Base-by-base conservation (phyloP, 2,888 invertebrate species). In the Scaptodrosophila latifasciaeformis region DNA sequence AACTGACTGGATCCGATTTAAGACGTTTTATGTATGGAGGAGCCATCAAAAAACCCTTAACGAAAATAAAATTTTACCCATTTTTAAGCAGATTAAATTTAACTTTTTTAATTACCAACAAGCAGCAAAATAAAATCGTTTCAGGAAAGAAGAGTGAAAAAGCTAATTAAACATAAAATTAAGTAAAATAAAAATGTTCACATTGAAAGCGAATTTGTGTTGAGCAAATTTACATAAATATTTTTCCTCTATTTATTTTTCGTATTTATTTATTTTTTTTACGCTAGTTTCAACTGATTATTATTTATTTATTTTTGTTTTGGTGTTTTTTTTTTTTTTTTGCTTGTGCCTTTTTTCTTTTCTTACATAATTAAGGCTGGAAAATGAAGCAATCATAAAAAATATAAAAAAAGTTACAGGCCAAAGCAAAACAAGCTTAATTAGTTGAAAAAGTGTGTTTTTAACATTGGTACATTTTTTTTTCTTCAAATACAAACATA, bases 381-480 rank as follows among this genome's bases (percentile, higher is more conserved):
- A 35, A 49, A 74, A 55, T 70, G 56, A 62, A 51, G 70, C 70
- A 70, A 66, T 66, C 49, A 50, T 31, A 18, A 7, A 40, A 49
- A 15, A 35, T 15, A 10, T 4, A 12, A 4, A 35, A 2, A 15
- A 35, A 35, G 15, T 35, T 35, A 35, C 13, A 5, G 15, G 15
- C 35, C 12, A n/a, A 7, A 7, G 31, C 9, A 7, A 2, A 31
- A n/a, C 2, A 31, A 2, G 31, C 62, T 62, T 60, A 60, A 60
- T 60, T 60, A 55, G 59, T 49, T 62, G 56, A 42, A 51, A 34
- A 44, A 47, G n/a, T 7, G 24, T 7, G 24, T 7, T 24, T 3
- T 76, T 67, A 67, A 59, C 64, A 70, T 74, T 77, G 78, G 78
- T 75, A 70, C 77, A 74, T 67, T 70, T 77, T 58, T 65, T 13